Evolutionary conservation across 64 coral and sea anemone species (phyloP), one percentile per base, ranked within the genome.

Genomic region (Porites australiensis): DNA sequence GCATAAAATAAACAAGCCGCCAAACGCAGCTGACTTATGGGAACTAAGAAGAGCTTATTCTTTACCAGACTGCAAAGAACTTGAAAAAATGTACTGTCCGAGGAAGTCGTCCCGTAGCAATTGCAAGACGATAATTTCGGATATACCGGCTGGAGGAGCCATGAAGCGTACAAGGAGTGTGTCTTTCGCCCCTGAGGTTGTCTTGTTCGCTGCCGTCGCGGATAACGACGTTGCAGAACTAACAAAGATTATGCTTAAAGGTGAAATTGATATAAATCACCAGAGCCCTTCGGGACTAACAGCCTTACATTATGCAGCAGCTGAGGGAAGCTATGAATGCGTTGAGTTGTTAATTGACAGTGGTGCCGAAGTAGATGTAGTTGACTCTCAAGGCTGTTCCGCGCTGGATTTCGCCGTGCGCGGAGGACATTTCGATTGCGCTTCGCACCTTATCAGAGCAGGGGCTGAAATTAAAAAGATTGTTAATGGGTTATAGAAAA

Each of bases 381-480:
- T 43, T 2, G 92, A 99, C 53, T 94, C 92, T 1, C 59, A 95
- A 79, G 94, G 92, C 1, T 94, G 83, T 49, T 88, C 98, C 0
- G 91, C 98, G 8, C 79, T 99, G n/a, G 98, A 99, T 59, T 96
- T 99, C 6, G 98, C 98, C 5, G 98, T 96, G 19, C 91, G 94
- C 11, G 98, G 89, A 12, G 98, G 94, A 3, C 88, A 99, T 63
- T 99, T 96, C 14, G 98, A 99, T 50, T 99, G 98, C 45, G 98
- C 98, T 2, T 91, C 92, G 20, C 77, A 74, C 62, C 79, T 99
- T 10, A 99, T 99, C 64, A 87, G 90, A 53, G 89, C 94, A 16
- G 98, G 98, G 21, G 98, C 98, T 11, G 92, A 94, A 88, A 98
- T 98, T 77, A 88, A 93, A 27, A 94, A 75, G 13, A 98, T 98